Percentiles rank a stretch among this genome's conserved stretches.
These are phyloP conservation scores for Urocynchramus pylzowi DNA, from an alignment of 2,113 vertebrate species.

Conservation along the genomic window DNA sequence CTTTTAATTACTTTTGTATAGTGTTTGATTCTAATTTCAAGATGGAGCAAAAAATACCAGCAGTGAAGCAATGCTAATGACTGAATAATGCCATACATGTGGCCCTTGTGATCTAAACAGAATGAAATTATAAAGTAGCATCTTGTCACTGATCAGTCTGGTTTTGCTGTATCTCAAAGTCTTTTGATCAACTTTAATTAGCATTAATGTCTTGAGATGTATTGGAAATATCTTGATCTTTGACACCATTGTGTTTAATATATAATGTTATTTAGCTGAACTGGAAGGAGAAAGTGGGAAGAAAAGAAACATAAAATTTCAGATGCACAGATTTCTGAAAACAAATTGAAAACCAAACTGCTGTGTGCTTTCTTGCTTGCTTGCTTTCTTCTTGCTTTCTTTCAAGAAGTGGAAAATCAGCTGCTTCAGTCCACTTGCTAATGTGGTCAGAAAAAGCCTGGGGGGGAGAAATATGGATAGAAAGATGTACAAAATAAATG, in stretches of 20 bases:
- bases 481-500: not conserved
- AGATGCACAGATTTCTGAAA: not conserved
- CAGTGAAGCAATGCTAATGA: not conserved
- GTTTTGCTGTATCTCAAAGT: not conserved
- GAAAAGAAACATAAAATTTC: not conserved
- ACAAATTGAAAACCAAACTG: not conserved
- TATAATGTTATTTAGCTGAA: not conserved
- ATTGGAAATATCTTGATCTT: not conserved
- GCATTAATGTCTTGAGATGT: not conserved
- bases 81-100: not conserved
- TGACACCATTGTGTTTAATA: not conserved
- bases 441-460: not conserved
- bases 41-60: not conserved
- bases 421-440: not conserved
- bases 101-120: not conserved
- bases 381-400: not conserved
- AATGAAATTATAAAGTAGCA: not conserved
- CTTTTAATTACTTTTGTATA: not conserved
- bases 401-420: not conserved
- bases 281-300: not conserved
- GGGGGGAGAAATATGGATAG: not conserved
- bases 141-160: not conserved
- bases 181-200: not conserved
- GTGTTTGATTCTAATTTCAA: not conserved
- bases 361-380: not conserved